Base-by-base conservation (phyloP, 2,888 invertebrate genomes). In the Drosophila siamana region DNA sequence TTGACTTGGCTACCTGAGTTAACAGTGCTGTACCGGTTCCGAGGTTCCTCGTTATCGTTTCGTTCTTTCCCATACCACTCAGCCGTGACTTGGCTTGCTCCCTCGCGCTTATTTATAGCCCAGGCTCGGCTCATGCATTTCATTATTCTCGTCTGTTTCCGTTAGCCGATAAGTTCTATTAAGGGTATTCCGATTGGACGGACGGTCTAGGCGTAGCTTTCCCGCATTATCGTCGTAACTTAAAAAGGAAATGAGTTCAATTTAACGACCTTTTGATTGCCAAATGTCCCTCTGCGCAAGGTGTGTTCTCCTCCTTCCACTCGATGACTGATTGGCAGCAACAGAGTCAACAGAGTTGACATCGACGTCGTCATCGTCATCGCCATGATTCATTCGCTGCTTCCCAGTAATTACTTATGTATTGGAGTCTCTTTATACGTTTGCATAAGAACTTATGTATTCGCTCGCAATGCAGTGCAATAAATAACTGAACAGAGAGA, bases 81-180 rank as follows among this genome's bases (percentile, higher is more conserved):
- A 85, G 61, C 72, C 82, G 72, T 85, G 81, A 76, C 82, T 78
- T 59, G 52, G 44, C 28, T 54, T 43, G 41, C 57, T 44, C 28
- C 48, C 36, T 47, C 28, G 60, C 46, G 30, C 22, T 66, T 86
- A 69, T 84, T 78, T 86, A 81, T 86, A 71, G 74, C 69, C 64
- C 47, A 44, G 41, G n/a, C 41, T 16, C 28, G 52, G 26, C 50
- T 47, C 61, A 28, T 78, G 82, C 71, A 84, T 77, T 86, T 85
- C 75, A 86, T 84, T 89, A 87, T 80, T 82, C 74, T 60, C 69
- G 69, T 71, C 76, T 70, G 74, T 78, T 89, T 88, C 87, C 87
- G 87, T 87, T 85, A 78, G 70, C 48, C 70, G 63, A 88, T 65
- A 52, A 63, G 62, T 71, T 72, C 24, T 50, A 57, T 19, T 40